phyloP scores from a whole-genome alignment of 92 coral and sea anemone species.

The Isaurus tuberculatus region DNA sequence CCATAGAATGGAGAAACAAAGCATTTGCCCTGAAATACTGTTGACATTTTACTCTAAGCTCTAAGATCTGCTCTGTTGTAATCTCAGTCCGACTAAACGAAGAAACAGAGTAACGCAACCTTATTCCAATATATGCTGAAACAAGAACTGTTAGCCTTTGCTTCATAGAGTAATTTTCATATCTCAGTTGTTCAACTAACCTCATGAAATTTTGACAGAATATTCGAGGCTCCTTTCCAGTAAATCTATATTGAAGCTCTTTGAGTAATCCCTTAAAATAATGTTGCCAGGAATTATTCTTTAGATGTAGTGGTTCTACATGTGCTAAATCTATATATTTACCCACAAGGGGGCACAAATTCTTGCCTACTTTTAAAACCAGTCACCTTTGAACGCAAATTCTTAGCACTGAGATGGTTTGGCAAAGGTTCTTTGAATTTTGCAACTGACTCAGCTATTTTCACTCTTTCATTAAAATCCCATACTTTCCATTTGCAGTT shows the following conservation, averaged over 20 bases:
- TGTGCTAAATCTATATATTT: slow-evolving; percentile 17
- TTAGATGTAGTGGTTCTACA: slow-evolving; percentile 15
- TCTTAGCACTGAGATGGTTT: slow-evolving; percentile 50
- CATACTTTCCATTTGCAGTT: slow-evolving; percentile 57
- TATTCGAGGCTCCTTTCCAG: slow-evolving; percentile 67
- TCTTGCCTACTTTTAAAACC: slow-evolving; percentile 63
- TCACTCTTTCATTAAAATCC: slow-evolving; percentile 55
- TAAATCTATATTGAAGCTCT: slow-evolving; percentile 70
- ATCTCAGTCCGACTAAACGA: slow-evolving; percentile 59
- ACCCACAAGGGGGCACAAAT: slow-evolving; percentile 31
- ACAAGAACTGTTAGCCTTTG: slow-evolving; percentile 65
- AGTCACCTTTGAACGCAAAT: slow-evolving; percentile 56
- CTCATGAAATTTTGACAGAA: slow-evolving; percentile 71
- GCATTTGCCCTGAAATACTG: slow-evolving; percentile 69
- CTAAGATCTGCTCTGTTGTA: slow-evolving; percentile 50
- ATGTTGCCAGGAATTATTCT: slow-evolving; percentile 18
- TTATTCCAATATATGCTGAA: slow-evolving; percentile 58
- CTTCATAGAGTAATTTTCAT: slow-evolving; percentile 56
- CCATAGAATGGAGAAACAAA: slow-evolving; percentile 57
- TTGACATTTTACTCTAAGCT: slow-evolving; percentile 44
- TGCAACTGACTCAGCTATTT: slow-evolving; percentile 53
- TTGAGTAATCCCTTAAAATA: slow-evolving; percentile 32
- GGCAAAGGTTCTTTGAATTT: slow-evolving; percentile 49
- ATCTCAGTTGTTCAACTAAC: slow-evolving; percentile 54
- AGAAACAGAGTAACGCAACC: slow-evolving; percentile 57